Evolutionary conservation across 2,113 vertebrate genomes (phyloP).

Genomic region (Syngnathus typhle): DNA sequence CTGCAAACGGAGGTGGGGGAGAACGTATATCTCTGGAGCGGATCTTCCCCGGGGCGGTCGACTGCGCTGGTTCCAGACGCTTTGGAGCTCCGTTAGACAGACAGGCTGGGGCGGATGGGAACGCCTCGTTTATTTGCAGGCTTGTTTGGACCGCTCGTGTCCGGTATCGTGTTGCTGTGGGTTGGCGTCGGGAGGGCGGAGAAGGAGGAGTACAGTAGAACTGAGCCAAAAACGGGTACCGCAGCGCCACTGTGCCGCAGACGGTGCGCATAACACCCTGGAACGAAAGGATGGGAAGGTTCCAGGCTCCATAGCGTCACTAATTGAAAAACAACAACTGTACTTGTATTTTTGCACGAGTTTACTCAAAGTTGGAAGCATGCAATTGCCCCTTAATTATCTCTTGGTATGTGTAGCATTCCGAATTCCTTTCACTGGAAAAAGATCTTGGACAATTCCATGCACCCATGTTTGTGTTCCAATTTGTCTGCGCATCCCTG

Average conservation of each 20-base stretch:
- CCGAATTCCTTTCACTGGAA: no score
- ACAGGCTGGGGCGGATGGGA: constrained; percentile 57
- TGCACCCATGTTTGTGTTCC: no score
- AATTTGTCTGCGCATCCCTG: no score
- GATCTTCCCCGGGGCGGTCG: constrained; percentile 30
- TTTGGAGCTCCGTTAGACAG: constrained; percentile 39
- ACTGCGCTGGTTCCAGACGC: constrained; percentile 29
- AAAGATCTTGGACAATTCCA: no score
- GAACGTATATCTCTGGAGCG: constrained; percentile 24
- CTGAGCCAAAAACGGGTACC: background rate
- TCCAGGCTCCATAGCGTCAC: no score
- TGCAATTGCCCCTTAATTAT: background rate
- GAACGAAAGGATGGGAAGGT: background rate
- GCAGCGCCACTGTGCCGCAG: constrained; percentile 58
- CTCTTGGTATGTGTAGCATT: background rate
- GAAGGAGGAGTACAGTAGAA: constrained; percentile 36
- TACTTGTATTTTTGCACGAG: no score
- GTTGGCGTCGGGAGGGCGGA: constrained; percentile 44
- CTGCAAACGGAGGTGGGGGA: constrained; percentile 19
- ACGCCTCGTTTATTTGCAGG: constrained; percentile 67
- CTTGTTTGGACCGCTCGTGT: constrained; percentile 67
- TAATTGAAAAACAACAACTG: no score
- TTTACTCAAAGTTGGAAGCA: background rate
- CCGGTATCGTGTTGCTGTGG: constrained; percentile 64
- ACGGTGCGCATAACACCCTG: constrained; percentile 33